Evolutionary conservation across 2,797 vertebrate species (phyloP).

Genomic region (Tenualosa ilisha): DNA sequence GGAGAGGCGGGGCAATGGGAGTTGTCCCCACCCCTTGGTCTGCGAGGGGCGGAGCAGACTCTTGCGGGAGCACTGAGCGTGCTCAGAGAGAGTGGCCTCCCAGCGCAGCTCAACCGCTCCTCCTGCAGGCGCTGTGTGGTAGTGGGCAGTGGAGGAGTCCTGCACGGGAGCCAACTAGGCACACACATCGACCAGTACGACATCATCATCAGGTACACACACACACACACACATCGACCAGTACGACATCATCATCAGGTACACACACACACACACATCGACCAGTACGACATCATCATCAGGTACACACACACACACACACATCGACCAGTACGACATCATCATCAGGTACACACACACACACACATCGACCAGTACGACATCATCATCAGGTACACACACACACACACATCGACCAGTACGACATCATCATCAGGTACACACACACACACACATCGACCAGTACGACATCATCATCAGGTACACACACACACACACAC

Average conservation of each 20-base stretch:
- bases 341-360: too few relatives aligned
- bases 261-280: background rate
- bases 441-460: too few relatives aligned
- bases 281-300: too few relatives aligned
- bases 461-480: too few relatives aligned
- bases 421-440: too few relatives aligned
- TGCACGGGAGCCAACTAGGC: conserved; percentile 75
- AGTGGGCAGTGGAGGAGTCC: conserved; percentile 76
- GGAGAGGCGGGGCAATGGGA: conserved; percentile 50
- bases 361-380: too few relatives aligned
- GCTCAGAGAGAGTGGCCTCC: conserved; percentile 66
- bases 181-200: conserved; percentile 61
- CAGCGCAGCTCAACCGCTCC: conserved; percentile 43
- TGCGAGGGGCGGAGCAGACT: conserved; percentile 69
- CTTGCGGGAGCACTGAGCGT: conserved; percentile 62
- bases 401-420: too few relatives aligned
- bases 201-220: too few relatives aligned
- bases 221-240: conserved; percentile 20
- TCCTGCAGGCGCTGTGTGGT: conserved; percentile 75
- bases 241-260: conserved; percentile 79
- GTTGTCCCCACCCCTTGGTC: conserved; percentile 70
- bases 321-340: too few relatives aligned
- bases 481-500: too few relatives aligned
- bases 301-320: too few relatives aligned
- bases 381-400: too few relatives aligned